Conservation (phyloP, 2,113 vertebrate genomes). For the Dasypus novemcinctus region DNA sequence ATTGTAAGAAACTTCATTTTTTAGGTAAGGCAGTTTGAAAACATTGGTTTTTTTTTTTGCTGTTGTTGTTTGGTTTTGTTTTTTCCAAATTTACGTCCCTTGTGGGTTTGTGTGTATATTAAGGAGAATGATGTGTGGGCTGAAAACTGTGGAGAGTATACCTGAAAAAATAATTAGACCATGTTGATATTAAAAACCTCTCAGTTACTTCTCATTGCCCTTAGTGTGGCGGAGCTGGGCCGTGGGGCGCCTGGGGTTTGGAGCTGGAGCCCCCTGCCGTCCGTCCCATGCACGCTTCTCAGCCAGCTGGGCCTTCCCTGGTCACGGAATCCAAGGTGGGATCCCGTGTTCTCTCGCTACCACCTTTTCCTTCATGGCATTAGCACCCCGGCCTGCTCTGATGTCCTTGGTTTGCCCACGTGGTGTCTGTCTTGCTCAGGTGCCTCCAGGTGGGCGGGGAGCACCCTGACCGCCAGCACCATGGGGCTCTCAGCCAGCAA, state of each 20-base stretch:
- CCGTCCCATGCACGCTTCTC: no score
- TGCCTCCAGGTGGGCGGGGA: background rate
- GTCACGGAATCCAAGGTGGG: background rate
- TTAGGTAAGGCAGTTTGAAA: background rate
- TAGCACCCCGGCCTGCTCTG: no score
- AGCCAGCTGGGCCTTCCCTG: background rate
- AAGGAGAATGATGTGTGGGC: background rate
- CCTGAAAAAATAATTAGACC: background rate
- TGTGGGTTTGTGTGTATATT: background rate
- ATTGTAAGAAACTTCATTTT: background rate
- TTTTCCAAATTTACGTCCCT: background rate
- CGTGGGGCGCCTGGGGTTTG: no score
- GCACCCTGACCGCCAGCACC: no score
- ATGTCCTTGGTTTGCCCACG: background rate
- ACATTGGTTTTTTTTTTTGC: background rate
- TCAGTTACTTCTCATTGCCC: background rate
- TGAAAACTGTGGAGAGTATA: background rate
- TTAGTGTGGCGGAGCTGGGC: no score
- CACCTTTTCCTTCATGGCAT: background rate
- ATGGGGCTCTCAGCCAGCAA: background rate
- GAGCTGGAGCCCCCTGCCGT: no score
- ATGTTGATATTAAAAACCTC: background rate
- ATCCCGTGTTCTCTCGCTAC: background rate
- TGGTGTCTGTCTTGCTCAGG: background rate
- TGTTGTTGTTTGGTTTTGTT: background rate